phyloP scores from a whole-genome alignment of 2,888 invertebrate genomes.

The Harpalus rufipes region DNA sequence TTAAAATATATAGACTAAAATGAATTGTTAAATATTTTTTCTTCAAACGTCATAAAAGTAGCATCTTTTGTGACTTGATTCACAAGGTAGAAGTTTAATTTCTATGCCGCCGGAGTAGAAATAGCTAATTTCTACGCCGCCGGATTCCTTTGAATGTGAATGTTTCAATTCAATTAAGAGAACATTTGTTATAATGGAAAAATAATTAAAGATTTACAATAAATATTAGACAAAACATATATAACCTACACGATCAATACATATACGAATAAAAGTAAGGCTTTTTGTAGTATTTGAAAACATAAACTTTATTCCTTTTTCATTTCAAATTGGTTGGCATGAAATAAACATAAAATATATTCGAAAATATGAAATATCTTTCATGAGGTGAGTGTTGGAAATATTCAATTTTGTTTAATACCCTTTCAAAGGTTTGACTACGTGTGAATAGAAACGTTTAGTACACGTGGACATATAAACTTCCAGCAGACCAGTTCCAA shows the following conservation, averaged over 20 bases:
- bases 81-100: no score
- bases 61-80: no score
- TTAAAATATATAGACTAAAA: no score
- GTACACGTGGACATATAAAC: constrained; percentile 48
- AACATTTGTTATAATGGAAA: no score
- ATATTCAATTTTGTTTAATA: constrained; percentile 26
- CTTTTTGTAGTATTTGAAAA: neutral
- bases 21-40: no score
- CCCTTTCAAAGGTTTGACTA: constrained; percentile 6
- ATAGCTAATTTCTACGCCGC: no score
- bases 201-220: neutral
- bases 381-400: constrained; percentile 23
- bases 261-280: neutral
- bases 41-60: no score
- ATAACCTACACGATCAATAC: neutral
- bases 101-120: no score
- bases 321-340: neutral
- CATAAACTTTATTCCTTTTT: neutral
- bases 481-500: constrained; percentile 21
- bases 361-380: neutral
- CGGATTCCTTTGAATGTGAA: no score
- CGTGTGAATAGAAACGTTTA: constrained; percentile 36
- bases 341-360: neutral
- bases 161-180: no score
- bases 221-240: neutral